Evolutionary conservation across 2,113 vertebrate genomes (phyloP), one percentile per base, ranked within the genome.

Genomic region (Canis aureus): DNA sequence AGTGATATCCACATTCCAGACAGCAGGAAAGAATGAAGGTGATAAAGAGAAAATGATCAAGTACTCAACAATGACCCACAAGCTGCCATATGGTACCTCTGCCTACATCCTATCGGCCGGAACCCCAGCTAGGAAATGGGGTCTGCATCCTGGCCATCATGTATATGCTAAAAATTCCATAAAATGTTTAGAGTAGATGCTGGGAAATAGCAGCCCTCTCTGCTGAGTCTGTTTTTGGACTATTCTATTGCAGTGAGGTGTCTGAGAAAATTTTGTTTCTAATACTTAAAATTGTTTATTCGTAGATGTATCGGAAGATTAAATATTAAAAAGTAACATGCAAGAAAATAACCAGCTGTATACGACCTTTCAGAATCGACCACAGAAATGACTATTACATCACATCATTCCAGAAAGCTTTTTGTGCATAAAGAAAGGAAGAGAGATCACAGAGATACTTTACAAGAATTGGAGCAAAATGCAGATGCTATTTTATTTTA

Each of bases 351-450:
- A 76, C 62, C 35, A 89, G 27, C 67, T 25, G 13, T 55, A 69
- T 76, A 49, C 3, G 12, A 84, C 16, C 57, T 80, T 91, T 91
- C 17, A 82, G 81, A 82, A 69, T 95, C 59, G 38, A 51, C 38
- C 74, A 92, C 38, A 96, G 66, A 92, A 87, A 79, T 86, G 43
- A 89, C 15, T n/a, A 38, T 71, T 43, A 49, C 8, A 17, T 85
- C 74, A 67, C 20, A 59, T 91, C 73, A 86, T 67, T 73, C 55
- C 51, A 94, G 83, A 97, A 94, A 83, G 38, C 25, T 93, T 83
- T 92, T 81, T 66, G 20, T 66, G 59, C 32, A 35, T 92, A 66
- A 35, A 93, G 60, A 59, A 20, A 55, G 7, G 66, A 91, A 11
- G 55, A 91, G 95, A 92, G 49, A 38, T 60, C 95, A 78, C 60